A percentile compares a stretch with the other conserved stretches of the same genome.
Conservation (phyloP, 2,113 vertebrate species). For the Sapajus apella region DNA sequence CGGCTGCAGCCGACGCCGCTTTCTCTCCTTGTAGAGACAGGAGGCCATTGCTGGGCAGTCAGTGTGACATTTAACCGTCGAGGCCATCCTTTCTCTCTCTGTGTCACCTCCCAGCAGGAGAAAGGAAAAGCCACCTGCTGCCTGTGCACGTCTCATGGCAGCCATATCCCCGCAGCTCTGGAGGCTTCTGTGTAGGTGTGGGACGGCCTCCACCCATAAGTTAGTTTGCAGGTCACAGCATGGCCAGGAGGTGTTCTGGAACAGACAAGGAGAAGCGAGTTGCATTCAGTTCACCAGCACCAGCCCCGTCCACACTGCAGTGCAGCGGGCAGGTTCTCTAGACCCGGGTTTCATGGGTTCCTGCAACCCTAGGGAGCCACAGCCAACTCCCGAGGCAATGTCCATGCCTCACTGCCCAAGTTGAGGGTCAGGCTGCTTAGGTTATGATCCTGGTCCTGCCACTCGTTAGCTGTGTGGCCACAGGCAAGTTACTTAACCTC, state of each 20-base stretch:
- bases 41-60: rapidly evolving
- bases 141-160: neutral
- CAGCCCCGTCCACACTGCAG: rapidly evolving
- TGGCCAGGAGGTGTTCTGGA: neutral
- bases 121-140: neutral
- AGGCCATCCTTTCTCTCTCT: neutral
- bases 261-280: neutral
- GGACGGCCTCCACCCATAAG: neutral
- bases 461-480: neutral
- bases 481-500: neutral
- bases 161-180: neutral
- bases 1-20: rapidly evolving
- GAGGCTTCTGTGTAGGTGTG: rapidly evolving
- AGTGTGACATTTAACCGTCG: rapidly evolving
- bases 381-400: rapidly evolving
- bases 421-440: neutral
- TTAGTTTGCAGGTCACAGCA: neutral
- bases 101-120: neutral
- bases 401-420: neutral
- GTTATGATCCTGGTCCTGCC: neutral
- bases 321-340: neutral
- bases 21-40: neutral
- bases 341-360: neutral
- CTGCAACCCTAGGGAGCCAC: neutral
- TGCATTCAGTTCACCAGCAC: neutral